phyloP scores from a whole-genome alignment of 2,797 vertebrate genomes.

The Vespertilio murinus region DNA sequence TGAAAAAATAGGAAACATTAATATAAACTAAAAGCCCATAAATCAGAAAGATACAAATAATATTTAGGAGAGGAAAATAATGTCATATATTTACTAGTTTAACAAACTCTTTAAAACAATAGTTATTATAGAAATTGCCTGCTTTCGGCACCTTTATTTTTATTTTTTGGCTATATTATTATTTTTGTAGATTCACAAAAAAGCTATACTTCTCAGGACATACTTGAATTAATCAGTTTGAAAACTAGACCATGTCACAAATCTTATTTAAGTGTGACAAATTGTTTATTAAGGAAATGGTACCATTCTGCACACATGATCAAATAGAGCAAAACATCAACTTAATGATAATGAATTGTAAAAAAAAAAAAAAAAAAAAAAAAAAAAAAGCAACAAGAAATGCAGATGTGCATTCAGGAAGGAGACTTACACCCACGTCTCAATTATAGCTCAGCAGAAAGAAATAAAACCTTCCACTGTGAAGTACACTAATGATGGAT shows the following conservation, averaged over 20 bases:
- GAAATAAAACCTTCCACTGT: background rate
- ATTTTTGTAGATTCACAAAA: background rate
- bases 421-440: background rate
- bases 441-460: background rate
- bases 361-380: background rate
- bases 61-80: background rate
- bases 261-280: background rate
- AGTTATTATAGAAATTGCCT: background rate
- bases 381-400: background rate
- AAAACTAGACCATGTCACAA: background rate
- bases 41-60: background rate
- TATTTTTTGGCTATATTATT: background rate
- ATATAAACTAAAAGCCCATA: background rate
- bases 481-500: background rate
- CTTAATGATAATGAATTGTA: constrained; percentile 11
- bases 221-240: background rate
- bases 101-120: background rate
- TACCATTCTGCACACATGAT: background rate
- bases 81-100: background rate
- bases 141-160: constrained; percentile 5
- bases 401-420: background rate
- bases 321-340: background rate
- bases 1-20: background rate
- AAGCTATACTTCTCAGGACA: background rate
- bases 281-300: background rate